These are phyloP conservation scores for Drosophila neocordata DNA, from an alignment of 1,140 invertebrate species.

Conservation along the genomic window DNA sequence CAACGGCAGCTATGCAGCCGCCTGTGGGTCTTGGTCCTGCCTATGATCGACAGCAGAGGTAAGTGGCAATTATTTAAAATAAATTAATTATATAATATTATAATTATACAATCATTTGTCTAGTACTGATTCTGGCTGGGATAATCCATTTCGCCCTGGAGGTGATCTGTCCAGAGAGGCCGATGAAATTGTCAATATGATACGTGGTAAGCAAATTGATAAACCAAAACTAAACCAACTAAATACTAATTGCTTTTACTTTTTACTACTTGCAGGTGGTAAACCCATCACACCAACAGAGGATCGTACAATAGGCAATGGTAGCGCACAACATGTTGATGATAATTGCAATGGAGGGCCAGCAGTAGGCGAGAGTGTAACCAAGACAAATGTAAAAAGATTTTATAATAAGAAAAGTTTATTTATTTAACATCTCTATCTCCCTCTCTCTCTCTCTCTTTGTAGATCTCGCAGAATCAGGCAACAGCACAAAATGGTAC, in stretches of 20 bases:
- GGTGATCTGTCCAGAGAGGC: conserved; percentile 97
- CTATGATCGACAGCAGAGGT: conserved; percentile 82
- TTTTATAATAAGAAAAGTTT: no score
- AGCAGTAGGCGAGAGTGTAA: conserved; percentile 71
- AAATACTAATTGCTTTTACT: no score
- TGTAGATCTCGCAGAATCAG: conserved; percentile 77
- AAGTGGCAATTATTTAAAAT: not conserved
- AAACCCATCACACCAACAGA: conserved; percentile 91
- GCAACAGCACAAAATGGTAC: conserved; percentile 82
- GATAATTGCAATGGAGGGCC: conserved; percentile 68
- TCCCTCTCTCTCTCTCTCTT: not conserved
- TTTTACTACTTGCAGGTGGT: conserved; percentile 84
- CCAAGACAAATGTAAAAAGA: conserved; percentile 74
- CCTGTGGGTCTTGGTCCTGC: conserved; percentile 55
- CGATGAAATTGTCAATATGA: conserved; percentile 97
- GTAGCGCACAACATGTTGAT: conserved; percentile 73
- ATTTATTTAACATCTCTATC: no score
- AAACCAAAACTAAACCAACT: no score
- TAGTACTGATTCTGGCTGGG: conserved; percentile 97
- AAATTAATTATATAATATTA: not conserved
- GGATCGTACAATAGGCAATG: conserved; percentile 81
- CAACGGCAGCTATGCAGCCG: conserved; percentile 62
- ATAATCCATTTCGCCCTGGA: conserved; percentile 98
- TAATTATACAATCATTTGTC: conserved; percentile 20
- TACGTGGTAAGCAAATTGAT: no score